Evolutionary conservation across 2,888 invertebrate genomes (phyloP), one percentile per base, ranked within the genome.

Genomic region (Xestoiulus laeticollis): DNA sequence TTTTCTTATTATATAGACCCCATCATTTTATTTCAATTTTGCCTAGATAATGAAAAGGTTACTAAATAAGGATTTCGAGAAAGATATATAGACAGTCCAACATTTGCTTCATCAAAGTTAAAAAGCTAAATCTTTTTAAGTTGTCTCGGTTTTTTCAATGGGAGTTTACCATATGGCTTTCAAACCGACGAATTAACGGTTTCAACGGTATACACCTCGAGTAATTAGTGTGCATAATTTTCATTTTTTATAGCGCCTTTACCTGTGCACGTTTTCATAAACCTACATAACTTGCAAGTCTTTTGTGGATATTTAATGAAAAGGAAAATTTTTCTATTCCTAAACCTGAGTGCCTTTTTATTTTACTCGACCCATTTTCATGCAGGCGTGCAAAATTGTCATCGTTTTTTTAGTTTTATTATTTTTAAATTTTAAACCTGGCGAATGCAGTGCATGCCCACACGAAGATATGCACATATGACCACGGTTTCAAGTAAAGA

Each of bases 151-250:
- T n/a, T n/a, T n/a, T n/a, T n/a, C n/a, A n/a, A n/a, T n/a, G n/a
- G n/a, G n/a, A n/a, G n/a, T n/a, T n/a, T n/a, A n/a, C n/a, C n/a
- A n/a, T n/a, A n/a, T 26, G 10, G 26, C 26, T 26, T 68, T 16
- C 1, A 68, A 68, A 12, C 8, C 10, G 68, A 68, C 68, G 26
- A 68, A 68, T 26, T 26, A 26, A 26, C 68, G 68, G 68, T 68
- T 68, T 68, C 68, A 68, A 26, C 26, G 68, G 26, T 68, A n/a
- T n/a, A 68, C n/a, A 26, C 68, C 68, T 6, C 26, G 19, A 22
- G 26, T 68, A 68, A 68, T 68, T 68, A 68, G 68, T 26, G 68
- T 68, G 68, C 68, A 68, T 68, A 68, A 68, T 68, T 68, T 68
- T 68, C 26, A 26, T 26, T 68, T 68, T 59, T 59, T 59, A n/a